phyloP scores from a whole-genome alignment of 1,140 invertebrate species.

The Phenacoccus solenopsis region DNA sequence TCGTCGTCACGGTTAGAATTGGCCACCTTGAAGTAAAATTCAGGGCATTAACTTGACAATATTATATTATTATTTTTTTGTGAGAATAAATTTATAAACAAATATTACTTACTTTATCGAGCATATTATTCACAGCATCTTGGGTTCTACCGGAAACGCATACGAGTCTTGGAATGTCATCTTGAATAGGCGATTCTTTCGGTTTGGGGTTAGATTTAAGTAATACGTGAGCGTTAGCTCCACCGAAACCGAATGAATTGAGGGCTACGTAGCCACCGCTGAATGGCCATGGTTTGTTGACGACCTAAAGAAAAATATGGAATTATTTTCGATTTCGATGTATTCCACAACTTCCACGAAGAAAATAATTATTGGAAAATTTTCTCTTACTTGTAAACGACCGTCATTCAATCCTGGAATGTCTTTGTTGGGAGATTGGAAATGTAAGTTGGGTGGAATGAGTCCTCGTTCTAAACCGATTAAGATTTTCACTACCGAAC shows the following conservation, averaged over 20 bases:
- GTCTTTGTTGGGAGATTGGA: slow-evolving; percentile 67
- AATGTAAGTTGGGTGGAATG: slow-evolving; percentile 87
- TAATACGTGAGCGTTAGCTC: slow-evolving; percentile 86
- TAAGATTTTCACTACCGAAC: slow-evolving; percentile 78
- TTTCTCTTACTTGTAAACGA: slow-evolving; percentile 47
- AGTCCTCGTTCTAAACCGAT: slow-evolving; percentile 77
- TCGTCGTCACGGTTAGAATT: slow-evolving; percentile 52
- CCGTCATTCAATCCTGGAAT: slow-evolving; percentile 80
- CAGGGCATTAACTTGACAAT: too few relatives aligned
- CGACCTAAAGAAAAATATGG: slow-evolving; percentile 42
- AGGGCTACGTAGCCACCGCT: slow-evolving; percentile 73
- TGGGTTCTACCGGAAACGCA: slow-evolving; percentile 72
- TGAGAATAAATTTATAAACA: too few relatives aligned
- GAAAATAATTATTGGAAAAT: slow-evolving; percentile 6
- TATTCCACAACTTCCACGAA: background rate
- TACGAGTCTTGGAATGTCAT: slow-evolving; percentile 52
- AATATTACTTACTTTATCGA: slow-evolving; percentile 47
- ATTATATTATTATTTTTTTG: too few relatives aligned
- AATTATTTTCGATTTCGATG: background rate
- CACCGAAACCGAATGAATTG: slow-evolving; percentile 96
- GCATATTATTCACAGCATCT: slow-evolving; percentile 54
- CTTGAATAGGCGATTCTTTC: slow-evolving; percentile 41
- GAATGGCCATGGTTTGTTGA: slow-evolving; percentile 63
- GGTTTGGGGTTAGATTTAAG: slow-evolving; percentile 64
- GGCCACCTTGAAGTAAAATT: too few relatives aligned